Percentiles rank a stretch among this genome's conserved stretches.
These are phyloP conservation scores for Hypomecis atomaria DNA, from an alignment of 2,888 invertebrate species.

Conservation along the genomic window DNA sequence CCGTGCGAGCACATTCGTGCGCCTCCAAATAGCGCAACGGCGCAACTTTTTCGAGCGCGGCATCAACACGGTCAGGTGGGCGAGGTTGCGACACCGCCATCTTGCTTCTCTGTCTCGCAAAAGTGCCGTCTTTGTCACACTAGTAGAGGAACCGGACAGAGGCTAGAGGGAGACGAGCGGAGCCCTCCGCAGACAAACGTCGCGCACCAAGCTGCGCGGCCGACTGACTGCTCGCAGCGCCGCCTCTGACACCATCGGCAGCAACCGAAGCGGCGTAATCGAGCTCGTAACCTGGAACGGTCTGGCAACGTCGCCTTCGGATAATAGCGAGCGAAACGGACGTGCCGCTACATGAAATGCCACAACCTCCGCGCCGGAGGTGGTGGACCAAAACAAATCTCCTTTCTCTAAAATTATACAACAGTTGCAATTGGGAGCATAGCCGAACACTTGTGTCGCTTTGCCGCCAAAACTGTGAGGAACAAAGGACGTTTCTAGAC, in stretches of 20 bases:
- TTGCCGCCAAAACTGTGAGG: conserved; percentile 59
- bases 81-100: conserved; percentile 84
- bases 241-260: conserved; percentile 55
- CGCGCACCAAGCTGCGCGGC: conserved; percentile 83
- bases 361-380: conserved; percentile 71
- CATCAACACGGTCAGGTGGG: conserved; percentile 85
- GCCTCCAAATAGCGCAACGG: conserved; percentile 84
- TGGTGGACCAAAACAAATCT: conserved; percentile 83
- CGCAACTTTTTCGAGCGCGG: conserved; percentile 84
- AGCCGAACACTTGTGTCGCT: conserved; percentile 52
- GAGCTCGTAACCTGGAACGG: conserved; percentile 59
- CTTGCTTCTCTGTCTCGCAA: conserved; percentile 62
- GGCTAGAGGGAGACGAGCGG: conserved; percentile 66
- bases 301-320: conserved; percentile 77
- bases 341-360: conserved; percentile 76
- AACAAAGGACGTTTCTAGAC: conserved; percentile 6
- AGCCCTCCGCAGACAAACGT: conserved; percentile 79
- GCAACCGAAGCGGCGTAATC: conserved; percentile 61
- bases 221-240: conserved; percentile 75
- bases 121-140: conserved; percentile 68
- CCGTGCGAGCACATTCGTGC: conserved; percentile 79
- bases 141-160: conserved; percentile 49
- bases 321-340: conserved; percentile 75
- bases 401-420: conserved; percentile 84
- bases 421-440: conserved; percentile 67